Base-by-base conservation (phyloP, 2,888 invertebrate species). In the Pollenia labialis region DNA sequence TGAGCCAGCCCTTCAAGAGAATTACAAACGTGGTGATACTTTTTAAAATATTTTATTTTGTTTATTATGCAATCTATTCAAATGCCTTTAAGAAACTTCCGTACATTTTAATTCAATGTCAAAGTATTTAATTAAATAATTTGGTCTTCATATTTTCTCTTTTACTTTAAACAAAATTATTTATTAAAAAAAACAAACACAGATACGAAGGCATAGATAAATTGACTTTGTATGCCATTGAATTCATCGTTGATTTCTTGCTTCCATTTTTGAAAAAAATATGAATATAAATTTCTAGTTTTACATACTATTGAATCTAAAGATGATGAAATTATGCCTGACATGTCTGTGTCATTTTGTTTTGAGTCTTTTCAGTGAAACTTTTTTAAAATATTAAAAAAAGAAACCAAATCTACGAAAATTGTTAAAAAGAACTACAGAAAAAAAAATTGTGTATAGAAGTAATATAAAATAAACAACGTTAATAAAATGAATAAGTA, bases 311-410 rank as follows among this genome's bases (percentile, higher is more conserved):
- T 58, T 50, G 79, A 80, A 80, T 71, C 79, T 52, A 69, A 71
- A 64, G 64, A 75, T 74, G 82, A 68, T 72, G 68, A 83, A 74
- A 82, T 48, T 48, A 79, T 69, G 74, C 48, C 56, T 79, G 81
- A 68, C 85, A 81, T 81, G 71, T 75, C 79, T 80, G 64, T 76
- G 79, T 76, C 74, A 81, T 44, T 60, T 82, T 77, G 40, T 80
- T 32, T 75, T 54, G 16, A 64, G 54, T 66, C 12, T 48, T 66
- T 16, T 46, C 56, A 16, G 11, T 12, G 40, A 64, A 44, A 23
- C 12, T 58, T 48, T 32, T 32, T 18, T 12, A n/a, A 54, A 23
- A 44, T n/a, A 32, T 32, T 58, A 8, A 12, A 48, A 40, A 12
- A 52, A 54, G 16, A n/a, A n/a, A 46, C 18, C 46, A 66, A 56